phyloP scores from a whole-genome alignment of 1,140 invertebrate species.

The Halyomorpha halys region DNA sequence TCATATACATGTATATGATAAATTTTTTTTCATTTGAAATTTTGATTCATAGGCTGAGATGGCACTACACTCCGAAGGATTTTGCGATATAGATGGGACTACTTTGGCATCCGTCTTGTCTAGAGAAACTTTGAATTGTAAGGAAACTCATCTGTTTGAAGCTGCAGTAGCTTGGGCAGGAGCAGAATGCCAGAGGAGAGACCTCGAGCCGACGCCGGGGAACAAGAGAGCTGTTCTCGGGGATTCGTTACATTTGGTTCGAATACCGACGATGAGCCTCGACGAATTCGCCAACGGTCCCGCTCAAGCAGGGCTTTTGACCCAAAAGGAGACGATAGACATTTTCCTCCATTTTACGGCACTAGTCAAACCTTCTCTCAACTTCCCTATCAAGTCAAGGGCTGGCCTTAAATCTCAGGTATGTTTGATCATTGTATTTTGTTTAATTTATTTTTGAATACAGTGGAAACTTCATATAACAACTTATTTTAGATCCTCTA shows the following conservation, averaged over 20 bases:
- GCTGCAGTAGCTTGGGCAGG: constrained; percentile 81
- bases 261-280: constrained; percentile 80
- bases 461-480: no score
- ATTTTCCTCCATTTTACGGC: constrained; percentile 85
- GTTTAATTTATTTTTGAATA: no score
- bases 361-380: constrained; percentile 65
- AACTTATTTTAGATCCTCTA: no score
- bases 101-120: constrained; percentile 78
- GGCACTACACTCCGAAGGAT: constrained; percentile 84
- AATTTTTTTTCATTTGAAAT: no score
- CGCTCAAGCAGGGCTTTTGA: constrained; percentile 77
- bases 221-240: constrained; percentile 60
- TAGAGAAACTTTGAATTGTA: constrained; percentile 81
- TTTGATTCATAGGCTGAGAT: constrained; percentile 62
- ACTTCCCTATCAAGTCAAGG: constrained; percentile 68
- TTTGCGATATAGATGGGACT: constrained; percentile 81
- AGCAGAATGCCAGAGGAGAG: constrained; percentile 69
- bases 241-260: constrained; percentile 68
- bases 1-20: no score
- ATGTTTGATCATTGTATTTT: constrained; percentile 29
- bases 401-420: constrained; percentile 80
- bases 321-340: constrained; percentile 80
- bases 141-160: constrained; percentile 80
- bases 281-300: constrained; percentile 86
- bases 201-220: constrained; percentile 54